Evolutionary conservation across 2,888 invertebrate species (phyloP), one percentile per base, ranked within the genome.

Genomic region (Catocala sponsa): DNA sequence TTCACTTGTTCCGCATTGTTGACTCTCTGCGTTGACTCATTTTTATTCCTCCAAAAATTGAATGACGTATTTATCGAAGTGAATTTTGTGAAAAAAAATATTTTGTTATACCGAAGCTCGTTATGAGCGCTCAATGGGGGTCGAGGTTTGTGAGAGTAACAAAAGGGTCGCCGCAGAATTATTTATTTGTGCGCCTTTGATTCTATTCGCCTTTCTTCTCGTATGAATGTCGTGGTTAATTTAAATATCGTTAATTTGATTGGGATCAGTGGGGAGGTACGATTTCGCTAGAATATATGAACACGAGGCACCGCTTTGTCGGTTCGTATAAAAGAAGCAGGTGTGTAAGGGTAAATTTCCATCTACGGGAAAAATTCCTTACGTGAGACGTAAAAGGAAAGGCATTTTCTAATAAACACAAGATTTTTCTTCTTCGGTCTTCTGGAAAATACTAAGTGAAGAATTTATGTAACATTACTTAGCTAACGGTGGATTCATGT

Each of bases 1-100:
- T 91, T 90, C 88, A 89, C 89, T 91, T 88, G 87, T 91, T 91
- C 86, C 89, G 82, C 87, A 85, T 89, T 90, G 89, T 90, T 91
- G 88, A 88, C 83, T 87, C 81, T 69, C 81, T 78, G 80, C 84
- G 85, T 87, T 80, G 83, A 87, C 83, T 88, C 85, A 85, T 87
- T 89, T 89, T 87, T 87, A 86, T 88, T 87, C 83, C 82, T 76
- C 66, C 76, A 72, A 80, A 86, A 87, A 85, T 88, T 76, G 86
- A 87, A 88, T 85, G 84, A 88, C 80, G 84, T 85, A 85, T 89
- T 87, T 87, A 86, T 86, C 81, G 83, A 85, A 86, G 82, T 83
- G 81, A 82, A 76, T 83, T 86, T 86, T 82, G 38, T 70, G 70
- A 81, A 83, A 81, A n/a, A 76, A 79, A 76, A 81, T 76, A 81